phyloP scores from a whole-genome alignment of 2,797 vertebrate species.

The Serranus cabrilla region DNA sequence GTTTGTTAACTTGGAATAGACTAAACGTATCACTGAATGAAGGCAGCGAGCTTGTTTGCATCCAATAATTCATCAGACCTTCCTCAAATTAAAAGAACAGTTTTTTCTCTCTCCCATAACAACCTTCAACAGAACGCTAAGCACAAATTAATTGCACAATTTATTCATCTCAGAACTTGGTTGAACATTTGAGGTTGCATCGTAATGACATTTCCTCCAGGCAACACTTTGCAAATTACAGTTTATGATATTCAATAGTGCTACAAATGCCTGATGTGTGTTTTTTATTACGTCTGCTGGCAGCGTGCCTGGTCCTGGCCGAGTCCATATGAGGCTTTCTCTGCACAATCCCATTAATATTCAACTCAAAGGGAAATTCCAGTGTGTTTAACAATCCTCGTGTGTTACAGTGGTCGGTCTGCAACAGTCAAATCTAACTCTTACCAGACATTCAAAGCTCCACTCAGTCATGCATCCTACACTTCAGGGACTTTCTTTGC shows the following conservation, averaged over 20 bases:
- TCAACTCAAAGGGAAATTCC: conserved; percentile 49
- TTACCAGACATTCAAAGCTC: conserved; percentile 27
- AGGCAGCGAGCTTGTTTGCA: conserved; percentile 30
- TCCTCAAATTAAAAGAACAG: conserved; percentile 25
- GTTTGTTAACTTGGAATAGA: conserved; percentile 23
- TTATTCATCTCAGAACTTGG: conserved; percentile 61
- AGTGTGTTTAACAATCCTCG: conserved; percentile 27
- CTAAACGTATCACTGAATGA: conserved; percentile 17
- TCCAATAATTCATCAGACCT: conserved; percentile 46
- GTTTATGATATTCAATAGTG: conserved; percentile 64
- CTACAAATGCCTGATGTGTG: conserved; percentile 58
- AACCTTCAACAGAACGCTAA: conserved; percentile 40
- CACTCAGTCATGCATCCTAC: conserved; percentile 4
- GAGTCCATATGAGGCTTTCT: conserved; percentile 38
- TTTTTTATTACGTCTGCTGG: conserved; percentile 60
- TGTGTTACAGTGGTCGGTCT: conserved; percentile 22
- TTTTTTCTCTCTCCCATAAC: conserved; percentile 32
- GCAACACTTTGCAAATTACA: conserved; percentile 64
- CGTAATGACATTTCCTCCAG: conserved; percentile 63
- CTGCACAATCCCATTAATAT: conserved; percentile 48
- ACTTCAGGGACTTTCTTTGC: conserved; percentile 4
- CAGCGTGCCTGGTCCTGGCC: conserved; percentile 42
- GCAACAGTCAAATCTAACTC: conserved; percentile 14
- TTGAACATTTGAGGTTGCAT: conserved; percentile 61
- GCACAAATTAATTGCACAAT: conserved; percentile 55